Evolutionary conservation across 1,140 invertebrate genomes (phyloP).

Genomic region (Lutraria rhynchaena): DNA sequence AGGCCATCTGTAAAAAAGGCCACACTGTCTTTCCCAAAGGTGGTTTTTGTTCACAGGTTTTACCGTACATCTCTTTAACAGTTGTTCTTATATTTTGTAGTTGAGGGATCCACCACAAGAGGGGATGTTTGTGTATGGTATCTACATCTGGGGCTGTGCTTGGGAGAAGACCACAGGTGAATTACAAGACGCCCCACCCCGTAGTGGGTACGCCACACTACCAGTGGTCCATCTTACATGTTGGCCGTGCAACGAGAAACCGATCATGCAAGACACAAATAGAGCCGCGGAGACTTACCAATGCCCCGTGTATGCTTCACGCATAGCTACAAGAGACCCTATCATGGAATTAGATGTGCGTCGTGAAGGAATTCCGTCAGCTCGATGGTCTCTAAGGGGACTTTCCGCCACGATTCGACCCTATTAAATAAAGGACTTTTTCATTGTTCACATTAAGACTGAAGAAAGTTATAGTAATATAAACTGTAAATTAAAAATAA

Average conservation of each 20-base stretch:
- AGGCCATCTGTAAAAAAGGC: too few species aligned
- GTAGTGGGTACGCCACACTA: conserved; percentile 74
- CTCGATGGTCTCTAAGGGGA: conserved; percentile 80
- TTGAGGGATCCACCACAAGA: conserved; percentile 82
- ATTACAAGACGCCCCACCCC: conserved; percentile 78
- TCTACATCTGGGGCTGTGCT: conserved; percentile 82
- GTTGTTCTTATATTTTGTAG: conserved; percentile 64
- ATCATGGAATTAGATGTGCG: conserved; percentile 81
- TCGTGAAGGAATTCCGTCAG: conserved; percentile 76
- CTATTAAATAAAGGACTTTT: conserved; percentile 62
- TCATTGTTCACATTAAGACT: too few species aligned
- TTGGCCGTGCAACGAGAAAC: conserved; percentile 79
- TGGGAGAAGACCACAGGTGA: conserved; percentile 82
- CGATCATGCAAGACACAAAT: conserved; percentile 71
- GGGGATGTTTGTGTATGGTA: conserved; percentile 82
- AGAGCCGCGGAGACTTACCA: conserved; percentile 76
- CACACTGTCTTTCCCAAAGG: too few species aligned
- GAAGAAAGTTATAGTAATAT: too few species aligned
- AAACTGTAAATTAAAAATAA: too few species aligned
- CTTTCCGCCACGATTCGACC: conserved; percentile 80
- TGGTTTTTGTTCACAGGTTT: too few species aligned
- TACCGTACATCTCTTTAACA: too few species aligned
- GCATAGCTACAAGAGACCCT: conserved; percentile 72
- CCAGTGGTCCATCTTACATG: conserved; percentile 82
- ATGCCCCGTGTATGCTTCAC: conserved; percentile 80